phyloP scores from a whole-genome alignment of 2,888 invertebrate genomes.

The Sarcophaga carnaria region DNA sequence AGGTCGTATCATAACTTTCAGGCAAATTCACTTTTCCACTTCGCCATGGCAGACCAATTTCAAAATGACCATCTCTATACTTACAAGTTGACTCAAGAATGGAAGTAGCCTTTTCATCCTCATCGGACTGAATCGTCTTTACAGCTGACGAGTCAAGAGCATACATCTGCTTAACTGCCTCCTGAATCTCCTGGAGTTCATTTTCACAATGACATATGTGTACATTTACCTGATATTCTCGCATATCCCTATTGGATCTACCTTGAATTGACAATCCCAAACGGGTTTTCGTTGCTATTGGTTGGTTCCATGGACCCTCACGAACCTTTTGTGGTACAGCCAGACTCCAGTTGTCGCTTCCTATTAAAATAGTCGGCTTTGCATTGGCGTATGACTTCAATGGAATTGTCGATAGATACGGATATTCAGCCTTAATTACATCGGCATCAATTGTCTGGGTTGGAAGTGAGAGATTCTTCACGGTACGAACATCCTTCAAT shows the following conservation, averaged over 20 bases:
- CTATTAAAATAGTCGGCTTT: conserved; percentile 47
- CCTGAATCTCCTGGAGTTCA: conserved; percentile 15
- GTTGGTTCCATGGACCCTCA: conserved; percentile 51
- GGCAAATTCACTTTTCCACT: conserved; percentile 36
- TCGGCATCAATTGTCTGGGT: conserved; percentile 11
- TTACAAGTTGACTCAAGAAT: conserved; percentile 56
- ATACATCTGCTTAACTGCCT: conserved; percentile 22
- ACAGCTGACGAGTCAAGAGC: conserved; percentile 9
- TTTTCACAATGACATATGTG: conserved; percentile 39
- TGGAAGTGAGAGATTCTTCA: not conserved
- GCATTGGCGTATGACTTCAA: conserved; percentile 49
- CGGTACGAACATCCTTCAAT: not conserved
- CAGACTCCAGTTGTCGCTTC: conserved; percentile 43
- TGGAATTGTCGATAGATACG: conserved; percentile 34
- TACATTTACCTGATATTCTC: conserved; percentile 26
- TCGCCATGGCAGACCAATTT: conserved; percentile 39
- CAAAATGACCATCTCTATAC: not conserved
- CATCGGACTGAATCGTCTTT: not conserved
- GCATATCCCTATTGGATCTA: not conserved
- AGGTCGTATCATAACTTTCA: conserved; percentile 27
- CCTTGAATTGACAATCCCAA: conserved; percentile 46
- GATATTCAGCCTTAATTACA: conserved; percentile 5
- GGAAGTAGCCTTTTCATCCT: not conserved
- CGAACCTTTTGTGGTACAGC: conserved; percentile 51
- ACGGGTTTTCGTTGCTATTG: conserved; percentile 48